These are phyloP conservation scores for Lithodes maja DNA, from an alignment of 2,888 invertebrate genomes.

Conservation along the genomic window DNA sequence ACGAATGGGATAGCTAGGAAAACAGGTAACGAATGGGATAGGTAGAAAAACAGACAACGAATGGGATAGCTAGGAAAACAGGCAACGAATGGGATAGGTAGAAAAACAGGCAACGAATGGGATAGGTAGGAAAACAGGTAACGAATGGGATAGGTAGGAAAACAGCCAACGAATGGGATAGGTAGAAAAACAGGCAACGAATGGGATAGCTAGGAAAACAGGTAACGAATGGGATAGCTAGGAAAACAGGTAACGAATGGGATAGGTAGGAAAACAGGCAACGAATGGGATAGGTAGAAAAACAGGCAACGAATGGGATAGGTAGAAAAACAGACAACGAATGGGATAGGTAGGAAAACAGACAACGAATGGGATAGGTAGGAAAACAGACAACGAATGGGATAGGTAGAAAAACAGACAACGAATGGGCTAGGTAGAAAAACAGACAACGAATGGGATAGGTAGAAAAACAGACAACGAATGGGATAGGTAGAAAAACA, in stretches of 20 bases:
- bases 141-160: neutral
- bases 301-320: neutral
- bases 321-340: too few species aligned
- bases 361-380: neutral
- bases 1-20: neutral
- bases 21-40: too few species aligned
- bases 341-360: neutral
- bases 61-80: neutral
- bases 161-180: neutral
- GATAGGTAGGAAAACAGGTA: neutral
- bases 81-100: neutral
- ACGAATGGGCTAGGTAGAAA: neutral
- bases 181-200: too few species aligned
- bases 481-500: neutral
- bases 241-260: neutral
- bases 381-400: neutral
- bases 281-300: neutral
- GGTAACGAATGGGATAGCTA: neutral
- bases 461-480: too few species aligned
- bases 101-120: neutral
- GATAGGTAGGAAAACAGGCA: neutral
- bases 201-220: neutral
- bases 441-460: neutral
- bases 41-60: too few species aligned
- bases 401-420: neutral